Percentiles rank a stretch among this genome's conserved stretches.
Evolutionary conservation across 2,113 vertebrate species (phyloP).

Genomic region (Galeopterus variegatus): DNA sequence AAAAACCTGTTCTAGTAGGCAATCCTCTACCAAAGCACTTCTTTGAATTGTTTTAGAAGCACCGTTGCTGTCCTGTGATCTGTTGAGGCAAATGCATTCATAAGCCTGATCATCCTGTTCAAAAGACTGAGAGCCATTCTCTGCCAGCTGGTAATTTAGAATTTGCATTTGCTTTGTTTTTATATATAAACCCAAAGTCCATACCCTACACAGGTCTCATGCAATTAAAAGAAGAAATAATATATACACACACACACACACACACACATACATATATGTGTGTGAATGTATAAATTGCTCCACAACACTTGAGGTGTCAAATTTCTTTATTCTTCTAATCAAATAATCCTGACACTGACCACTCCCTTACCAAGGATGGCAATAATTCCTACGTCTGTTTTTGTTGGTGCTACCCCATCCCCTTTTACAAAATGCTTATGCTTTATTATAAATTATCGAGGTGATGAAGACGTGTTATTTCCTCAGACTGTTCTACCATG

Average conservation of each 20-base stretch:
- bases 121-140: background rate
- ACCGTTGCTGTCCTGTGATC: background rate
- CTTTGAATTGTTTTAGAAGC: background rate
- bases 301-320: background rate
- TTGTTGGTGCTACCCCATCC: background rate
- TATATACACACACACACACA: background rate
- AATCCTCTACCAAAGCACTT: background rate
- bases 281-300: background rate
- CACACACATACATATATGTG: background rate
- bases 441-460: constrained; percentile 47
- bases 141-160: background rate
- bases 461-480: constrained; percentile 13
- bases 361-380: background rate
- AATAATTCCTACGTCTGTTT: background rate
- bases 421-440: constrained; percentile 42
- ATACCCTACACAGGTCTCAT: background rate
- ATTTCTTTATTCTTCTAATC: constrained; percentile 27
- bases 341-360: background rate
- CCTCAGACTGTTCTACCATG: background rate
- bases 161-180: constrained; percentile 28
- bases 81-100: background rate
- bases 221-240: background rate
- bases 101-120: background rate
- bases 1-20: background rate
- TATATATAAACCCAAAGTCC: background rate